These are phyloP conservation scores for Pseudochirops cupreus DNA, from an alignment of 2,797 vertebrate genomes.

Conservation along the genomic window DNA sequence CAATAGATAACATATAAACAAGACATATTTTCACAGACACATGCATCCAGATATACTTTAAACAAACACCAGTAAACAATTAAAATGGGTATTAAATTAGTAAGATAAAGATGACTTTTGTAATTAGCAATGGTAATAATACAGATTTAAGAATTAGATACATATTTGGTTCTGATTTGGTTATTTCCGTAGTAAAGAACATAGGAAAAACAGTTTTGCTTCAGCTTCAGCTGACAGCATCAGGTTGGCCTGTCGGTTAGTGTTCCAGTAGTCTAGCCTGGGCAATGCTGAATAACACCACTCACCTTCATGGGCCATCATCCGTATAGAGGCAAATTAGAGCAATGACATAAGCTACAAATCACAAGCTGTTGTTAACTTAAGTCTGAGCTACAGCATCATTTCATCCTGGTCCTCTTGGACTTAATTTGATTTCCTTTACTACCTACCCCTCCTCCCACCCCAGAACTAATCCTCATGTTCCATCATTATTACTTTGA, in stretches of 20 bases:
- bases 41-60: constrained; percentile 32
- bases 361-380: constrained; percentile 65
- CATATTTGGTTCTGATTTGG: background rate
- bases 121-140: background rate
- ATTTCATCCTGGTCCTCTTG: constrained; percentile 55
- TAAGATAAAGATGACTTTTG: background rate
- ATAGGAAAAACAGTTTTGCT: background rate
- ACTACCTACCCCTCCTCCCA: constrained; percentile 18
- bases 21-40: constrained; percentile 40
- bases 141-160: background rate
- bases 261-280: background rate
- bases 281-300: constrained; percentile 23
- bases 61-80: constrained; percentile 39
- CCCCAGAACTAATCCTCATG: constrained; percentile 50
- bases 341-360: constrained; percentile 35
- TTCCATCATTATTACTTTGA: constrained; percentile 22
- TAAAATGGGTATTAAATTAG: constrained; percentile 10
- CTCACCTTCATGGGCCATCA: constrained; percentile 70
- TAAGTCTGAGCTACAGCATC: constrained; percentile 57
- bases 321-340: constrained; percentile 59
- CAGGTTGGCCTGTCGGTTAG: background rate
- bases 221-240: background rate
- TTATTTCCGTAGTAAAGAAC: background rate
- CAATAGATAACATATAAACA: constrained; percentile 45
- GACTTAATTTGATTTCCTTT: constrained; percentile 52